Evolutionary conservation across 37 sponge, comb jelly and placozoan species (phyloP).

Genomic region (Axinella damicornis): DNA sequence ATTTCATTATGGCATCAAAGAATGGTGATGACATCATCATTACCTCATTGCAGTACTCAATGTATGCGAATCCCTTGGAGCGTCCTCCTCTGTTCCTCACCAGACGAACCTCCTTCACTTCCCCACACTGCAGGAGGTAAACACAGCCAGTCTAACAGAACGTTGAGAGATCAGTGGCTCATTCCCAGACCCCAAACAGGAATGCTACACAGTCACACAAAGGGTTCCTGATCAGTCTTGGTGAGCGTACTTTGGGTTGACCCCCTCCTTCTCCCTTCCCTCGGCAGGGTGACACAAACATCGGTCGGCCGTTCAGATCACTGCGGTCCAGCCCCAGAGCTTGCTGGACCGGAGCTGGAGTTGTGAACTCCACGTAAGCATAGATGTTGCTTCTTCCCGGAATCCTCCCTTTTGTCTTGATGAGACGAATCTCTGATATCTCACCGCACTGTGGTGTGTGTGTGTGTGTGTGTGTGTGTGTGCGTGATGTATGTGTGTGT

Average conservation of each 20-base stretch:
- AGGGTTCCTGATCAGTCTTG: too few species aligned
- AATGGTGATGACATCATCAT: too few species aligned
- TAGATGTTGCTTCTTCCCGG: constrained; percentile 29
- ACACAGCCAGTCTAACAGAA: too few species aligned
- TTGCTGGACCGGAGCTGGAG: constrained; percentile 7
- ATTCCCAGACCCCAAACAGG: too few species aligned
- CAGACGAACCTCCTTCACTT: constrained; percentile 68
- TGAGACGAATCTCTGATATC: constrained; percentile 64
- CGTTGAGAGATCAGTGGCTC: neutral
- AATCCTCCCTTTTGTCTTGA: constrained; percentile 12
- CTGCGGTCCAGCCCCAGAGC: constrained; percentile 60
- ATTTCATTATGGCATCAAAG: neutral
- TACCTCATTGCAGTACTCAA: constrained; percentile 76
- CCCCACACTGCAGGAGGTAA: too few species aligned
- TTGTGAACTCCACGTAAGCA: constrained; percentile 69
- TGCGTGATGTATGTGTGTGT: neutral
- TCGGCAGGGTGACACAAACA: constrained; percentile 69
- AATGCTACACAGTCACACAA: too few species aligned
- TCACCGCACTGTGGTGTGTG: constrained; percentile 49
- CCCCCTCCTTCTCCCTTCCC: neutral
- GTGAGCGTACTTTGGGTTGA: too few species aligned
- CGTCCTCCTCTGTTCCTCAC: constrained; percentile 52
- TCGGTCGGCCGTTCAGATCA: constrained; percentile 27
- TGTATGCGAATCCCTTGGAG: constrained; percentile 81
- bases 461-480: neutral